phyloP scores from a whole-genome alignment of 1,140 invertebrate genomes.

The Penaeus chinensis region DNA sequence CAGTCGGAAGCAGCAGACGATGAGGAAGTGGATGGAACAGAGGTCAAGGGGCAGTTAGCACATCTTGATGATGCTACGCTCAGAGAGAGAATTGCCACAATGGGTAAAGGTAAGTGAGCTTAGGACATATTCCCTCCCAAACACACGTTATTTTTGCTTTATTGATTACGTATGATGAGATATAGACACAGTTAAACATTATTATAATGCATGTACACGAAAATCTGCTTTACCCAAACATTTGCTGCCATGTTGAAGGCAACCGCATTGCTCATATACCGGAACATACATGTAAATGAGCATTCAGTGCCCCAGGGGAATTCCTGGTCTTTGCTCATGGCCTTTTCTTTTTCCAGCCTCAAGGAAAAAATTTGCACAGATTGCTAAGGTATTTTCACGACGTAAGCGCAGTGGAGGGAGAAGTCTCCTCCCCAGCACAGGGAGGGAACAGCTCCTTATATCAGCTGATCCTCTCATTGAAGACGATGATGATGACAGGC shows the following conservation, averaged over 20 bases:
- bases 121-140: not conserved
- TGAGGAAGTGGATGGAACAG: constrained; percentile 37
- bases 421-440: constrained; percentile 40
- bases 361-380: constrained; percentile 64
- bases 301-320: no score
- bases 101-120: constrained; percentile 63
- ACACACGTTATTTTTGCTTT: not conserved
- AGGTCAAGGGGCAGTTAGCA: constrained; percentile 41
- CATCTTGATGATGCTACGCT: constrained; percentile 63
- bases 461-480: constrained; percentile 58
- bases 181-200: not conserved
- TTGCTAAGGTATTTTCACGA: constrained; percentile 62
- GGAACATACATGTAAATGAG: no score
- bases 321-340: no score
- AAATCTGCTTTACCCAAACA: no score
- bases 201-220: not conserved
- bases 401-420: constrained; percentile 49
- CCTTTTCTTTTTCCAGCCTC: constrained; percentile 52
- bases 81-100: constrained; percentile 61
- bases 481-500: constrained; percentile 60
- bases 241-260: no score
- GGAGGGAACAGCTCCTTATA: constrained; percentile 57
- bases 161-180: not conserved
- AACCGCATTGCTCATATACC: not conserved
- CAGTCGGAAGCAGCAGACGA: constrained; percentile 56